Evolutionary conservation across 1,140 invertebrate genomes (phyloP), one percentile per base, ranked within the genome.

Genomic region (Aethina tumida): DNA sequence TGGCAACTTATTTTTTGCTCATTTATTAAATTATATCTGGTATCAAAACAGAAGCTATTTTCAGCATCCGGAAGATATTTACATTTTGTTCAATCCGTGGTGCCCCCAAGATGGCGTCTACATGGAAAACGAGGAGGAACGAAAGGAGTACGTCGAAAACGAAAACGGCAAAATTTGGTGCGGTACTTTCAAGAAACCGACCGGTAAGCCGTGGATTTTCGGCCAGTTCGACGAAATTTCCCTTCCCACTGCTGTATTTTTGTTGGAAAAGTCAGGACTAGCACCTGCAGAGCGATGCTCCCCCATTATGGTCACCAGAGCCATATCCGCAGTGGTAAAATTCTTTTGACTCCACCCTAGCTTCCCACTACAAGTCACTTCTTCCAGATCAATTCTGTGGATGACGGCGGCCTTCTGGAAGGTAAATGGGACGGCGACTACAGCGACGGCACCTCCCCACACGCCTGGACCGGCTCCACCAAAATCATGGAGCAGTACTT

Each of bases 71-170:
- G 68, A 72, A 49, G 71, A 75, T 14, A 68, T 84, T 38, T 84
- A 79, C 55, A 69, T 85, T 16, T 53, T 86, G 2, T 87, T 89
- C 60, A 93, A 93, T 64, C 83, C 84, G 1, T 91, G 84, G 84
- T 78, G 74, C 59, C 24, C 39, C 55, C 76, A 74, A 35, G 79
- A 82, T 55, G 44, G 63, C 3, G 80, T 83, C 7, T 82, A 74
- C 59, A 70, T 85, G 70, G 67, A 73, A 20, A 70, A 79, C 40
- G 70, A 73, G 26, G 63, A 67, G 4, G 68, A 71, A 19, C 59
- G 73, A 17, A 64, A 78, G 22, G 82, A 86, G 58, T 85, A 82
- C 56, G 69, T 86, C 2, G 55, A 81, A 16, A 82, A 81, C 48
- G 82, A 87, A 40, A 71, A 66, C 35, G 82, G 82, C n/a, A 79